Base-by-base conservation (phyloP, 2,113 vertebrate genomes). In the Ramphastos sulfuratus region DNA sequence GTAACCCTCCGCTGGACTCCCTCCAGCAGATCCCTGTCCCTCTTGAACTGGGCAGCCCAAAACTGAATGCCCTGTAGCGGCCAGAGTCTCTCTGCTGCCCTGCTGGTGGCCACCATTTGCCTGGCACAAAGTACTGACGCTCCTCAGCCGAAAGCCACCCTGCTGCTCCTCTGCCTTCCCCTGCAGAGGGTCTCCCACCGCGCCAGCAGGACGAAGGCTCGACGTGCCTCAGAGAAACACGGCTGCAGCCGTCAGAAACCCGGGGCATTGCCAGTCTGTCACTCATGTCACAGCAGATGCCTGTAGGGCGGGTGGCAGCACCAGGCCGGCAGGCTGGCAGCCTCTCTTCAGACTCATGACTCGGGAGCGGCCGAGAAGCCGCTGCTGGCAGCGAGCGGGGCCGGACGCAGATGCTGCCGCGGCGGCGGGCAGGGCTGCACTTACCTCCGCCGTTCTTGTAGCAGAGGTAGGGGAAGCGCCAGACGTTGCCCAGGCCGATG, bases 371-470 rank as follows among this genome's bases (percentile, higher is more conserved):
- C 64, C n/a, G 54, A 46, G 63, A 31, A 31, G 78, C 50, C 52
- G 71, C 54, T 67, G 63, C 25, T 35, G 54, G 48, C 4, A 2
- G 46, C 6, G 13, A 64, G 35, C 48, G 55, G 35, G 30, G 50
- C 19, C 33, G 21, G 74, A 17, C 8, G 15, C 0, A 0, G 48
- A 30, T 7, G 33, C 55, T 2, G 0, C 56, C 71, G 78, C 42
- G 28, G 30, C 33, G 30, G 25, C 1, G 72, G 30, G 14, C 23
- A 27, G n/a, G 20, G 12, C 33, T 25, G 70, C 79, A 87, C 98
- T 98, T 93, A 99, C 99, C 99, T 98, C 99, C 99, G 15, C 99
- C 99, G 0, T 99, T 99, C 97, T 99, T 99, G 97, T 99, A 99
- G 97, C 99, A 99, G 60, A 99, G 98, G 94, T 99, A 99, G 23